These are phyloP conservation scores for Parauchenoglanis punctatus DNA, from an alignment of 2,797 vertebrate genomes.

Conservation along the genomic window DNA sequence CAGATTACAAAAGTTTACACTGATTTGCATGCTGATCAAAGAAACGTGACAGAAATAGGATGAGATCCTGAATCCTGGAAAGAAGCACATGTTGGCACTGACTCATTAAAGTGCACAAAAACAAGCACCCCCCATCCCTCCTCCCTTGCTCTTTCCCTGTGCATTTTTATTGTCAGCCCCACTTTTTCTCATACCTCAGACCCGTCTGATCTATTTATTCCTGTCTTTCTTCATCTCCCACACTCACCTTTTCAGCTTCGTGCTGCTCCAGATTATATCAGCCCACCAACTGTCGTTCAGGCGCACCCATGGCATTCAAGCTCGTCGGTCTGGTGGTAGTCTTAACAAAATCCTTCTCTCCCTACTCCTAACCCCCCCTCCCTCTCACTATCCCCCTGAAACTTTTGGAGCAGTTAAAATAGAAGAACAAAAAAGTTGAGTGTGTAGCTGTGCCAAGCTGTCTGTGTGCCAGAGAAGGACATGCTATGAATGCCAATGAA, in stretches of 20 bases:
- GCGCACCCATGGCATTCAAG: conserved; percentile 25
- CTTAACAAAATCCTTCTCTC: conserved; percentile 35
- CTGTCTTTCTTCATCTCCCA: conserved; percentile 20
- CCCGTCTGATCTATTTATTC: conserved; percentile 23
- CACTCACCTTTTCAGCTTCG: conserved; percentile 65
- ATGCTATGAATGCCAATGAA: conserved; percentile 80
- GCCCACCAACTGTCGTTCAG: conserved; percentile 48
- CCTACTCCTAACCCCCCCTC: conserved; percentile 28
- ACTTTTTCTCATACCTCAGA: conserved; percentile 14
- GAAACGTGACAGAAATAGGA: conserved; percentile 33
- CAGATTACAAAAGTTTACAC: not conserved
- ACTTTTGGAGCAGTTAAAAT: conserved; percentile 72
- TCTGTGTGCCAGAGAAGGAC: conserved; percentile 64
- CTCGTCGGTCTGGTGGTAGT: conserved; percentile 10
- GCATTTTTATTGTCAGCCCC: conserved; percentile 15
- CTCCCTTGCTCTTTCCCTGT: conserved; percentile 15
- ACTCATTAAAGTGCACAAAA: conserved; percentile 53
- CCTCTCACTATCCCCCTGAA: conserved; percentile 56
- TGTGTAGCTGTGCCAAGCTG: conserved; percentile 71
- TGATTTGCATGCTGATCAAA: conserved; percentile 25
- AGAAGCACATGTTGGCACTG: conserved; percentile 36
- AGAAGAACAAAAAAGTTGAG: conserved; percentile 72
- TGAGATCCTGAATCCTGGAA: conserved; percentile 43
- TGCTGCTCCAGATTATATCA: conserved; percentile 40
- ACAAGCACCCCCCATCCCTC: conserved; percentile 41